Percentiles rank a stretch among this genome's conserved stretches.
Evolutionary conservation across 1,140 invertebrate species (phyloP).

Genomic region (Diploscapter pachys): DNA sequence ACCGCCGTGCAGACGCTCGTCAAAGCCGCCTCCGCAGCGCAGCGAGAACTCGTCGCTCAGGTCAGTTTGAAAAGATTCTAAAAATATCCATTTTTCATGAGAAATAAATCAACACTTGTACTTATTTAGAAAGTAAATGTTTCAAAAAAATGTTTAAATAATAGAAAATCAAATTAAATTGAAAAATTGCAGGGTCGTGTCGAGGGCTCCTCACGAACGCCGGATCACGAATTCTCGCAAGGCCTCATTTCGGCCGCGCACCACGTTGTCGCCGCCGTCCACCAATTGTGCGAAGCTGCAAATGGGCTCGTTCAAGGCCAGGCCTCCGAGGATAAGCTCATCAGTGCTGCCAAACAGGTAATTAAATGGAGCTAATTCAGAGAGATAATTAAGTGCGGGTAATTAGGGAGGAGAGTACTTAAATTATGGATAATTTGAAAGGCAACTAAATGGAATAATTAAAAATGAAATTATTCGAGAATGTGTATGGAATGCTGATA

Average conservation of each 20-base stretch:
- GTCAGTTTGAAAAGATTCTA: not conserved
- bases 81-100: not conserved
- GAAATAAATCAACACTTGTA: too few relatives aligned
- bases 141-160: too few relatives aligned
- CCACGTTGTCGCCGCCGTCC: constrained; percentile 91
- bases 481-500: too few relatives aligned
- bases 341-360: constrained; percentile 83
- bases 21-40: constrained; percentile 89
- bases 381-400: constrained; percentile 23
- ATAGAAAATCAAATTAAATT: not conserved
- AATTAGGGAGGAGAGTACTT: not conserved
- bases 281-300: constrained; percentile 92
- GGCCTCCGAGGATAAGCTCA: constrained; percentile 88
- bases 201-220: not conserved
- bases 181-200: constrained; percentile 9
- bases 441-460: too few relatives aligned
- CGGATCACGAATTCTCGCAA: constrained; percentile 88
- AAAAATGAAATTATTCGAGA: too few relatives aligned
- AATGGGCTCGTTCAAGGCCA: constrained; percentile 92
- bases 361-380: too few relatives aligned
- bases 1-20: constrained; percentile 91
- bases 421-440: too few relatives aligned
- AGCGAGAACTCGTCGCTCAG: constrained; percentile 62
- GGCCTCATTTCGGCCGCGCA: constrained; percentile 89
- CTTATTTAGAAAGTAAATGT: too few relatives aligned